Percentiles rank a stretch among this genome's conserved stretches.
Evolutionary conservation across 92 coral and sea anemone species (phyloP).

Genomic region (Bergia puertoricense): DNA sequence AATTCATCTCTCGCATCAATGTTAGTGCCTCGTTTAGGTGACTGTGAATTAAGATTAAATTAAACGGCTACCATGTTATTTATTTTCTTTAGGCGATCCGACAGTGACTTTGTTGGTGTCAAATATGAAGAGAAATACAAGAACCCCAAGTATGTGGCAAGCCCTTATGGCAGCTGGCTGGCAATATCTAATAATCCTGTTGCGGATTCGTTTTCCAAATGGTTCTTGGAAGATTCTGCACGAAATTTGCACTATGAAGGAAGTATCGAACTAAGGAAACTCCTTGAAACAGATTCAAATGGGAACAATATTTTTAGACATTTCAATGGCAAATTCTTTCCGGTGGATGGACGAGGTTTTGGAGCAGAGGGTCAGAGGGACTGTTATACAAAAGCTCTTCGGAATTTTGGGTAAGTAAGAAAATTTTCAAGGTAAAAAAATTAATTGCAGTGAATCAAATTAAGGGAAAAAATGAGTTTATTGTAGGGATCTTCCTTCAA

Average conservation of each 20-base stretch:
- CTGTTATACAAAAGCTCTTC: conserved; percentile 84
- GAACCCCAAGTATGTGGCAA: conserved; percentile 76
- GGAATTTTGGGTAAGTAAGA: conserved; percentile 88
- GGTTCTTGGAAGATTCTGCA: conserved; percentile 71
- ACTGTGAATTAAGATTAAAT: no score
- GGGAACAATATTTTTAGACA: conserved; percentile 72
- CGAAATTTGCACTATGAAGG: conserved; percentile 74
- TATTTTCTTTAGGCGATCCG: conserved; percentile 59
- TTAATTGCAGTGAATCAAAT: no score
- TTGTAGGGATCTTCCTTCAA: no score
- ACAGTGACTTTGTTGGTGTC: conserved; percentile 77
- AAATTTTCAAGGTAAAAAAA: no score
- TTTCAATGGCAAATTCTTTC: conserved; percentile 75
- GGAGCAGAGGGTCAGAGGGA: conserved; percentile 97
- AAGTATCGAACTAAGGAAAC: conserved; percentile 59
- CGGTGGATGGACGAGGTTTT: conserved; percentile 95
- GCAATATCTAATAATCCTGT: conserved; percentile 60
- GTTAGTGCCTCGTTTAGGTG: background rate
- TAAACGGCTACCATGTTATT: no score
- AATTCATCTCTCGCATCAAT: no score
- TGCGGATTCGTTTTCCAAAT: conserved; percentile 66
- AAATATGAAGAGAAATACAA: conserved; percentile 56
- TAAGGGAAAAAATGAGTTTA: no score
- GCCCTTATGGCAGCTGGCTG: conserved; percentile 96
- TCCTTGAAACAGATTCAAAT: conserved; percentile 67